These are phyloP conservation scores for Drosophila neutralis DNA, from an alignment of 2,888 invertebrate species.

Conservation along the genomic window DNA sequence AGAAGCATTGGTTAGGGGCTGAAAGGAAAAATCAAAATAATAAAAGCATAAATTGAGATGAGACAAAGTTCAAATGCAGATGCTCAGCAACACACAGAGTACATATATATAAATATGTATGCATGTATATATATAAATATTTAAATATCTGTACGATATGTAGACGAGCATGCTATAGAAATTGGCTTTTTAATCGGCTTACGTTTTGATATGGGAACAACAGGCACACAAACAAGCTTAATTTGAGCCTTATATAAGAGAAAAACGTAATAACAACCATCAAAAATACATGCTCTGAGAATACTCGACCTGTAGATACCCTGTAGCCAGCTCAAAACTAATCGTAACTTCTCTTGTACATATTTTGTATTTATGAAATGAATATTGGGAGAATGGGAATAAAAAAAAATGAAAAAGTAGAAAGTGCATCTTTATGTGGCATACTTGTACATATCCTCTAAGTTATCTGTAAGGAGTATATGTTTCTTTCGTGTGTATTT, in stretches of 20 bases:
- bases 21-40: conserved; percentile 46
- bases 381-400: too few species aligned
- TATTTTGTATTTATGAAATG: not conserved
- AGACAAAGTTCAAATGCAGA: conserved; percentile 53
- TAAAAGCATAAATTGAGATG: conserved; percentile 57
- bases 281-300: not conserved
- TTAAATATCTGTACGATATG: conserved; percentile 37
- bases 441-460: not conserved
- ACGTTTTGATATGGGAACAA: conserved; percentile 68
- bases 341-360: not conserved
- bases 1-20: not conserved
- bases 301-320: not conserved
- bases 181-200: conserved; percentile 76
- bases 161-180: conserved; percentile 54
- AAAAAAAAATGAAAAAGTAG: too few species aligned
- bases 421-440: too few species aligned
- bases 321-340: not conserved
- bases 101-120: not conserved
- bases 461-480: not conserved
- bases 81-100: conserved; percentile 19
- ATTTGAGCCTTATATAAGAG: conserved; percentile 59
- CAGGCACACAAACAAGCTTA: conserved; percentile 69
- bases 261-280: conserved; percentile 51
- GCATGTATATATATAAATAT: conserved; percentile 34
- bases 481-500: not conserved